Conservation (phyloP, 2,113 vertebrate species). For the Elephas maximus region DNA sequence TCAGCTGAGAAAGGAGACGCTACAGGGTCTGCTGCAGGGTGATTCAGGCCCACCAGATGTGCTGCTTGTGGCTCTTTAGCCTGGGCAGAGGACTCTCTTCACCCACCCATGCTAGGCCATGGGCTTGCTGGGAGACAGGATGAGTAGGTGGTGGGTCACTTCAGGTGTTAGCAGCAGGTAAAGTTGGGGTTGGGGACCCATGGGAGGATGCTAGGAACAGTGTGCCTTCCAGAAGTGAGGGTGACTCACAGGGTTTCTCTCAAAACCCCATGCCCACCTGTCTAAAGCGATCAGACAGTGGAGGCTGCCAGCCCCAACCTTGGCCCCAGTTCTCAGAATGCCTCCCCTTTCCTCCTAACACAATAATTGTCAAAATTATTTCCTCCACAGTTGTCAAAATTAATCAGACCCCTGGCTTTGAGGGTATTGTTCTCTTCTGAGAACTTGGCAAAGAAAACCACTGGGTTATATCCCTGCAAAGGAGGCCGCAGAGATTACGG, state of each 20-base stretch:
- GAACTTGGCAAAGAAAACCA: conserved; percentile 40
- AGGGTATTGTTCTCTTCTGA: not conserved
- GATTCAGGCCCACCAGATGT: not conserved
- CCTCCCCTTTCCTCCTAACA: not conserved
- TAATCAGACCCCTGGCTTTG: conserved; percentile 38
- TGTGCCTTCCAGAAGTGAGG: not conserved
- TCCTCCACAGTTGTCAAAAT: not conserved
- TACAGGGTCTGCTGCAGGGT: rapidly evolving
- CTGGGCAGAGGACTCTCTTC: not conserved
- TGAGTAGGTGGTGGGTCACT: not conserved
- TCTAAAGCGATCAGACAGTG: conserved; percentile 47
- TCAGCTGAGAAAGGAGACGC: not conserved
- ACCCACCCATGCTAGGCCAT: rapidly evolving
- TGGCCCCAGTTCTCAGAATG: conserved; percentile 48
- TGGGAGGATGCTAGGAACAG: not conserved
- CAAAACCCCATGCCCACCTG: not conserved
- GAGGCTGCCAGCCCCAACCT: not conserved
- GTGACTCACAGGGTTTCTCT: conserved; percentile 62
- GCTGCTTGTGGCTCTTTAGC: not conserved
- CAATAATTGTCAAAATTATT: too few species aligned
- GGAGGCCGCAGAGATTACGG: not conserved
- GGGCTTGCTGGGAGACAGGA: not conserved
- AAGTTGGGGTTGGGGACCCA: not conserved
- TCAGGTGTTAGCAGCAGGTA: not conserved
- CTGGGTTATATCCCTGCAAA: not conserved